phyloP scores from a whole-genome alignment of 2,888 invertebrate genomes.

The Drosophila longiperda region DNA sequence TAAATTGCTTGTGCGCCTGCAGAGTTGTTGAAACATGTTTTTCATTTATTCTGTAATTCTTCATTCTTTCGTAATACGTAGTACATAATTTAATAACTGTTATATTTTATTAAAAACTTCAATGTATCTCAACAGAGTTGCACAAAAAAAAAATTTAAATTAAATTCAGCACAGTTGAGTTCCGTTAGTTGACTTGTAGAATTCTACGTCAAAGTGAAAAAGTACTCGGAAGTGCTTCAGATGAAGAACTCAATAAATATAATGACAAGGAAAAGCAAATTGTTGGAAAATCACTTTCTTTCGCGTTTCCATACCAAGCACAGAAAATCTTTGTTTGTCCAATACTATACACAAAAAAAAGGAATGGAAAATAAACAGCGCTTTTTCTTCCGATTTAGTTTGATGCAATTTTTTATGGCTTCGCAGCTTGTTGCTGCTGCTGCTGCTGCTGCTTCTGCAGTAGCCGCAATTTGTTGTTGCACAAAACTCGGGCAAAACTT shows the following conservation, averaged over 20 bases:
- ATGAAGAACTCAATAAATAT: constrained; percentile 41
- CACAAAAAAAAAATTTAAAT: constrained; percentile 1
- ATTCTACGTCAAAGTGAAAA: constrained; percentile 6
- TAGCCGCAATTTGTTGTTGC: constrained; percentile 23
- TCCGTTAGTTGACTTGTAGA: not conserved
- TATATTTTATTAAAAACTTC: not conserved
- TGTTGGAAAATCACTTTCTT: constrained; percentile 46
- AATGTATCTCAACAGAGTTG: not conserved
- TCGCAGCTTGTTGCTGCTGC: constrained; percentile 21
- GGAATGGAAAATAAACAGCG: not conserved
- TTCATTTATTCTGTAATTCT: not conserved
- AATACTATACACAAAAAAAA: constrained; percentile 13
- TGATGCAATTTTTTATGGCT: constrained; percentile 54
- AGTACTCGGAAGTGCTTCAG: constrained; percentile 1
- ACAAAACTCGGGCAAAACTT: constrained; percentile 59
- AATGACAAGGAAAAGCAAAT: constrained; percentile 52
- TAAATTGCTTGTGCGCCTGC: not conserved
- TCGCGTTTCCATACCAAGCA: not conserved
- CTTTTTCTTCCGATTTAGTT: constrained; percentile 31
- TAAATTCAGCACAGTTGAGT: not conserved
- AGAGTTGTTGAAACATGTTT: not conserved
- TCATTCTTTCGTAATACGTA: not conserved
- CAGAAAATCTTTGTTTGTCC: constrained; percentile 11
- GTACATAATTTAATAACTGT: not conserved
- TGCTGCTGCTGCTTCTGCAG: constrained; percentile 1